Evolutionary conservation across 2,113 vertebrate species (phyloP).

Genomic region (Scomber scombrus): DNA sequence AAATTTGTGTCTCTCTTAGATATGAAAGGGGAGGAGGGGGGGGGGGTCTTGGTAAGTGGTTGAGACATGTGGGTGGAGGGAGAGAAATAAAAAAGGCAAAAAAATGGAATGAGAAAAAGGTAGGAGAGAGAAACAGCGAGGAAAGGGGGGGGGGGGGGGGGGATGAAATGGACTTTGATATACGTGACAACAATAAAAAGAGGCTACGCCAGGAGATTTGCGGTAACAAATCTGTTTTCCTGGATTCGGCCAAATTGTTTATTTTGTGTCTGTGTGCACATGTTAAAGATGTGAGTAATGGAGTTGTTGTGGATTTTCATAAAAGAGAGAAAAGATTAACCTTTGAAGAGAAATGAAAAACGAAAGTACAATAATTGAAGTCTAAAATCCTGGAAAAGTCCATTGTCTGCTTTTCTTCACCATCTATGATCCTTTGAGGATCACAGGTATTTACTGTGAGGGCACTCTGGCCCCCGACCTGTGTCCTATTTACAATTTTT

Average conservation of each 20-base stretch:
- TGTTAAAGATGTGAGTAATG: not conserved
- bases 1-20: conserved; percentile 30
- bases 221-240: conserved; percentile 39
- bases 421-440: not conserved
- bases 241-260: conserved; percentile 40
- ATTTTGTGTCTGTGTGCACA: not conserved
- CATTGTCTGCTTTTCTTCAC: not conserved
- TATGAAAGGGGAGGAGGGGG: not conserved
- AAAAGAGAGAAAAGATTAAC: conserved; percentile 21
- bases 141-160: not conserved
- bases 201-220: conserved; percentile 26
- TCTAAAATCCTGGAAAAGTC: not conserved
- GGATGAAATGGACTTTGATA: conserved; percentile 15
- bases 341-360: not conserved
- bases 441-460: not conserved
- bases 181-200: conserved; percentile 27
- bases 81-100: not conserved
- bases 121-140: not conserved
- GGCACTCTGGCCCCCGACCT: too few species aligned
- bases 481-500: not conserved
- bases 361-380: not conserved
- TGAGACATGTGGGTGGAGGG: conserved; percentile 29
- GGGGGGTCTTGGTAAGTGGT: not conserved
- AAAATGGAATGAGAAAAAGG: not conserved
- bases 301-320: not conserved